A percentile compares a stretch with the other conserved stretches of the same genome.
These are phyloP conservation scores for Melanotaenia duboulayi DNA, from an alignment of 2,113 vertebrate species.

Conservation along the genomic window DNA sequence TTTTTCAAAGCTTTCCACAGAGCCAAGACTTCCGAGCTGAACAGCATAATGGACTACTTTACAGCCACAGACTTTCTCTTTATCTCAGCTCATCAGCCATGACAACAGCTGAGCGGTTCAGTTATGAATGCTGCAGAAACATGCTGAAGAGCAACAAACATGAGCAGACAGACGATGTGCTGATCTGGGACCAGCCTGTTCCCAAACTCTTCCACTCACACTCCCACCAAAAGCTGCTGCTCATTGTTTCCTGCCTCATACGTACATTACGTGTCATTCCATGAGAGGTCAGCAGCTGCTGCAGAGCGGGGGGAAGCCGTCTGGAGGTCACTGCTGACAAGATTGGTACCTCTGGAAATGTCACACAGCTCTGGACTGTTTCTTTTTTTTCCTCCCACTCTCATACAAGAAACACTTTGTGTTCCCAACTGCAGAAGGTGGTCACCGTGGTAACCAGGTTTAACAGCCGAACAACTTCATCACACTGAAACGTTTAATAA, in stretches of 20 bases:
- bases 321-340: slow-evolving; percentile 30
- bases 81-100: slow-evolving; percentile 3
- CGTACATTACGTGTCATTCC: slow-evolving; percentile 19
- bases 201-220: slow-evolving; percentile 55
- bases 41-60: neutral
- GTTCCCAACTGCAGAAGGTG: slow-evolving; percentile 7
- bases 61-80: neutral
- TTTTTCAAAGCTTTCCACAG: neutral
- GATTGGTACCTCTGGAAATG: slow-evolving; percentile 48
- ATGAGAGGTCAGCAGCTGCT: slow-evolving; percentile 39
- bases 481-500: slow-evolving; percentile 4
- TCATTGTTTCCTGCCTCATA: slow-evolving; percentile 31
- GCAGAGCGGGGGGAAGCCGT: neutral
- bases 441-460: neutral
- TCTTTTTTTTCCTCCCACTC: slow-evolving; percentile 20
- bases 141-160: slow-evolving; percentile 31
- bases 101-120: slow-evolving; percentile 26
- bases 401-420: slow-evolving; percentile 34
- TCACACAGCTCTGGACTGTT: slow-evolving; percentile 28
- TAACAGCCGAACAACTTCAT: slow-evolving; percentile 6
- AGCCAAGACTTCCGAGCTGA: neutral
- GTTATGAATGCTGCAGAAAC: slow-evolving; percentile 16
- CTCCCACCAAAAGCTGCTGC: slow-evolving; percentile 42
- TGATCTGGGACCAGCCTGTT: slow-evolving; percentile 54
- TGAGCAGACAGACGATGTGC: slow-evolving; percentile 38